Percentiles rank a stretch among this genome's conserved stretches.
phyloP scores from a whole-genome alignment of 2,113 vertebrate genomes.

The Oriolus oriolus region DNA sequence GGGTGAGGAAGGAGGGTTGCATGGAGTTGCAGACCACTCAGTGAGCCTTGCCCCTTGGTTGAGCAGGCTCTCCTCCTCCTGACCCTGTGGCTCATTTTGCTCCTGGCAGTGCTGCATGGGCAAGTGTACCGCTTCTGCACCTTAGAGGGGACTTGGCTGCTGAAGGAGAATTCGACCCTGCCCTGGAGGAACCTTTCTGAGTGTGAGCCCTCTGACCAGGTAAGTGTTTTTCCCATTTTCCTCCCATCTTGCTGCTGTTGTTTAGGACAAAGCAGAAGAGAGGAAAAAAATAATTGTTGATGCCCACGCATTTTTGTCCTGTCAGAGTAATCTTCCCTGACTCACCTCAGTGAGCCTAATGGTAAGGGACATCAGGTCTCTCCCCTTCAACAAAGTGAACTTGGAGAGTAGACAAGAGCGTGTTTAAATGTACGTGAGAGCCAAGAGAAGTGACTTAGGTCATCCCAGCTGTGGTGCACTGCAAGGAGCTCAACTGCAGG shows the following conservation, averaged over 20 bases:
- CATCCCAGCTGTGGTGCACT: neutral
- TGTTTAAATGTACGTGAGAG: neutral
- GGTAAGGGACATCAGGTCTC: neutral
- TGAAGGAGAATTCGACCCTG: constrained; percentile 69
- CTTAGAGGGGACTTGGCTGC: constrained; percentile 70
- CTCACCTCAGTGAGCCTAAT: neutral
- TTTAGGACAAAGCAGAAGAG: neutral
- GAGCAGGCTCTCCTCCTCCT: rapidly evolving
- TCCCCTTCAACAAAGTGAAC: neutral
- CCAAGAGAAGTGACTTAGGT: neutral
- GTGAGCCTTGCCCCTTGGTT: rapidly evolving
- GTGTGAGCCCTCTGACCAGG: constrained; percentile 64
- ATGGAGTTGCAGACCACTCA: neutral
- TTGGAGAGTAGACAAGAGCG: rapidly evolving
- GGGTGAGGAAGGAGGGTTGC: neutral
- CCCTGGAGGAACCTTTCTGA: constrained; percentile 79
- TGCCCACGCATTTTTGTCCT: rapidly evolving
- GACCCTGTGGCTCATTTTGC: neutral
- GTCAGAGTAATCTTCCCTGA: neutral
- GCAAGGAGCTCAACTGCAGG: neutral
- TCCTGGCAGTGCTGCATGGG: constrained; percentile 68
- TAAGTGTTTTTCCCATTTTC: neutral
- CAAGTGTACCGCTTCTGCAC: constrained; percentile 78
- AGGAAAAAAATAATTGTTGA: neutral
- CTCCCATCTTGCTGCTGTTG: neutral